These are phyloP conservation scores for Chrysotoxum bicinctum DNA, from an alignment of 2,888 invertebrate genomes.

Conservation along the genomic window DNA sequence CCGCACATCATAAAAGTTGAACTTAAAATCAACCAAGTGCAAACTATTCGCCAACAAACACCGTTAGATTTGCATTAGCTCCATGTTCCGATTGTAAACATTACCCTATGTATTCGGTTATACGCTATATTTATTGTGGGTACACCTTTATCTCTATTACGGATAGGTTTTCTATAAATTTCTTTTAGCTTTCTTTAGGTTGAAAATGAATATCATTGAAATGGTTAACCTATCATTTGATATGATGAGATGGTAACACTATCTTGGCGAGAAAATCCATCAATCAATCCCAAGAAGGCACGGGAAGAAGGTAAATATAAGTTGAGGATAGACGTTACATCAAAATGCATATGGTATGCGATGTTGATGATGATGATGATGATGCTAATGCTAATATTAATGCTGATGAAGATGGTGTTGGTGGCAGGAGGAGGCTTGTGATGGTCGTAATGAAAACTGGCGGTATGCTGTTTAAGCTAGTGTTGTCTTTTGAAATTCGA, in stretches of 20 bases:
- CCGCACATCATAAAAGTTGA: conserved; percentile 56
- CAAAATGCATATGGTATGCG: conserved; percentile 32
- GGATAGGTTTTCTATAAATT: conserved; percentile 31
- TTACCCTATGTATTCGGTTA: conserved; percentile 20
- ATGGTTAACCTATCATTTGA: conserved; percentile 61
- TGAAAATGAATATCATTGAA: conserved; percentile 64
- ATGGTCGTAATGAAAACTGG: conserved; percentile 57
- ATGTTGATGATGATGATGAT: conserved; percentile 28
- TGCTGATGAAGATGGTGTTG: conserved; percentile 26
- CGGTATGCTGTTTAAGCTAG: conserved; percentile 36
- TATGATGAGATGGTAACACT: conserved; percentile 65
- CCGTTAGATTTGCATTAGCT: conserved; percentile 64
- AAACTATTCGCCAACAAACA: conserved; percentile 50
- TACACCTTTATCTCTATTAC: conserved; percentile 7
- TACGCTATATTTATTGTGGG: conserved; percentile 2
- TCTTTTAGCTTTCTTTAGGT: conserved; percentile 51
- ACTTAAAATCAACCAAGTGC: conserved; percentile 67
- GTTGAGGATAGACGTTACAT: conserved; percentile 51
- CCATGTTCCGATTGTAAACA: conserved; percentile 41
- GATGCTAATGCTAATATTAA: not conserved
- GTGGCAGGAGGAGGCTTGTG: conserved; percentile 18
- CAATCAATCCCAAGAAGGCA: conserved; percentile 50
- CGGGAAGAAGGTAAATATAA: conserved; percentile 5
- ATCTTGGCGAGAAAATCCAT: conserved; percentile 71
- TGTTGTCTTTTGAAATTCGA: conserved; percentile 65